Conservation (phyloP, 2,888 invertebrate genomes). For the Apodemia duryi region DNA sequence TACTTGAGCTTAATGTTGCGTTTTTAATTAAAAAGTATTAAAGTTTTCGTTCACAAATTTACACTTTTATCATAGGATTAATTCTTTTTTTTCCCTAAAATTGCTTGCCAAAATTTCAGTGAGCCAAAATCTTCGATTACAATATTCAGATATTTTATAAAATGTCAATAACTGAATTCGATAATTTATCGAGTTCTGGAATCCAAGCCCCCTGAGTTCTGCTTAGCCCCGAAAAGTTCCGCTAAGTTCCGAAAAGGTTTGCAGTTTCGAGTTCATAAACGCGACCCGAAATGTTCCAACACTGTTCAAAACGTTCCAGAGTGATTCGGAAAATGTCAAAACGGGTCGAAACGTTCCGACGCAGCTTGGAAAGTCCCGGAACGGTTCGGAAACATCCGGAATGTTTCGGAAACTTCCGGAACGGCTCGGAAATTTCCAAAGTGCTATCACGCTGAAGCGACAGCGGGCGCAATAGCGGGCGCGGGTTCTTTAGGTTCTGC, state of each 20-base stretch:
- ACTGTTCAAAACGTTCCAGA: not conserved
- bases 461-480: not conserved
- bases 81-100: not conserved
- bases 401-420: slow-evolving; percentile 7
- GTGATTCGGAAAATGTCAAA: not conserved
- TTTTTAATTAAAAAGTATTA: too few species aligned
- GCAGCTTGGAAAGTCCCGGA: not conserved
- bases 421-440: slow-evolving; percentile 3
- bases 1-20: too few species aligned
- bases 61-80: too few species aligned
- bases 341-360: not conserved
- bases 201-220: slow-evolving; percentile 12
- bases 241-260: slow-evolving; percentile 2
- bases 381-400: not conserved
- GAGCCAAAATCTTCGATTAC: not conserved
- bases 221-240: slow-evolving; percentile 11
- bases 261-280: not conserved
- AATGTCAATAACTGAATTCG: not conserved
- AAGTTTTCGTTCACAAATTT: too few species aligned
- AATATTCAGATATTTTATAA: not conserved
- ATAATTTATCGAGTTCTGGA: slow-evolving; percentile 7
- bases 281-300: not conserved
- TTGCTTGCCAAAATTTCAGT: not conserved
- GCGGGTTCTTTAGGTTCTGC: slow-evolving; percentile 29
- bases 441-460: slow-evolving; percentile 7